Conservation (phyloP, 2,113 vertebrate genomes). For the Xerus inauris region DNA sequence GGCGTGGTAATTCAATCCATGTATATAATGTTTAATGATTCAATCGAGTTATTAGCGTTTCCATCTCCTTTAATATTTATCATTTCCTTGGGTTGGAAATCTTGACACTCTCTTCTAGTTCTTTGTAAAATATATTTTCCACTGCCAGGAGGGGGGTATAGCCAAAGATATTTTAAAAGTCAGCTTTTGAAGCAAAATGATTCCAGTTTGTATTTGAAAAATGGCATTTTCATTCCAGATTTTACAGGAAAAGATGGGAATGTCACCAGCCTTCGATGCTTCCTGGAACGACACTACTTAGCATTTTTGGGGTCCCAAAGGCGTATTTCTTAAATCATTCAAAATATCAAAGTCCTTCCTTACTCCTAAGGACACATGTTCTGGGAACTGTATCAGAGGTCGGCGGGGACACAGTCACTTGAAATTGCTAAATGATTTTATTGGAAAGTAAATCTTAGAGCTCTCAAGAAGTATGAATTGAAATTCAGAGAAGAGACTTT, state of each 20-base stretch:
- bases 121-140: not conserved
- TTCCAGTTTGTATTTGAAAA: conserved; percentile 60
- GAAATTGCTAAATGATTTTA: not conserved
- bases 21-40: too few species aligned
- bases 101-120: not conserved
- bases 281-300: conserved; percentile 61
- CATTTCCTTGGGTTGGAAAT: not conserved
- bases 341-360: conserved; percentile 11
- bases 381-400: not conserved
- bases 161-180: conserved; percentile 35
- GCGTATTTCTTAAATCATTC: conserved; percentile 44
- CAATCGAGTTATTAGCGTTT: not conserved
- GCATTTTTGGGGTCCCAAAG: not conserved
- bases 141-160: not conserved
- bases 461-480: not conserved
- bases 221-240: conserved; percentile 62
- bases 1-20: too few species aligned
- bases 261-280: conserved; percentile 46
- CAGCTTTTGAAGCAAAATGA: conserved; percentile 49
- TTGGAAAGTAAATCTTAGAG: conserved; percentile 32
- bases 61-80: not conserved
- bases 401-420: not conserved
- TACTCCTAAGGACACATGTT: not conserved
- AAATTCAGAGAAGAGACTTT: conserved; percentile 36
- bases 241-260: conserved; percentile 73